phyloP scores from a whole-genome alignment of 2,888 invertebrate genomes.

The Campoletis raptor region DNA sequence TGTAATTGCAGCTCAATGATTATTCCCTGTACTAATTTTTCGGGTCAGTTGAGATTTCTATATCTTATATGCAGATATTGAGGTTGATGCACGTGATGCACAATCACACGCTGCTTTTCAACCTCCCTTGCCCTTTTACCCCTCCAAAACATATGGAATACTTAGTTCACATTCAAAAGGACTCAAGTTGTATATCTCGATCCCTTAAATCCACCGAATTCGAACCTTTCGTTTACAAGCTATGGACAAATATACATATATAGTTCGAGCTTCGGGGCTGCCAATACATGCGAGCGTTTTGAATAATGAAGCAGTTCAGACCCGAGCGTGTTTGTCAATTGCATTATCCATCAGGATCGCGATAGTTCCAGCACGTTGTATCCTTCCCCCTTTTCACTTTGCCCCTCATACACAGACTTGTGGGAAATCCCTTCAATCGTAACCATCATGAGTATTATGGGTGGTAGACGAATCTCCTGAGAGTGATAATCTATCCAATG shows the following conservation, averaged over 20 bases:
- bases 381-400: background rate
- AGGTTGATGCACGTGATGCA: constrained; percentile 39
- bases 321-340: constrained; percentile 68
- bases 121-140: constrained; percentile 8
- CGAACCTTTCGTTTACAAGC: constrained; percentile 25
- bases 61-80: constrained; percentile 63
- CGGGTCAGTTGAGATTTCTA: constrained; percentile 56
- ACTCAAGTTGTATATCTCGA: background rate
- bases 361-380: constrained; percentile 62
- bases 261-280: constrained; percentile 47
- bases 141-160: constrained; percentile 8
- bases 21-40: constrained; percentile 47
- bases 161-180: background rate
- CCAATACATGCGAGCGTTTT: constrained; percentile 71
- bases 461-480: constrained; percentile 44
- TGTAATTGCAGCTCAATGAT: constrained; percentile 30
- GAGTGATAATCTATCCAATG: constrained; percentile 51
- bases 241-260: background rate
- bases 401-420: constrained; percentile 27
- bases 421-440: constrained; percentile 58
- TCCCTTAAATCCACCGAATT: background rate
- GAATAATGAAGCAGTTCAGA: constrained; percentile 76
- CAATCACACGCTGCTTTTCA: constrained; percentile 18
- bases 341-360: constrained; percentile 65
- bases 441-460: constrained; percentile 53